Evolutionary conservation across 1,140 invertebrate genomes (phyloP), one percentile per base, ranked within the genome.

Genomic region (Temnothorax nylanderi): DNA sequence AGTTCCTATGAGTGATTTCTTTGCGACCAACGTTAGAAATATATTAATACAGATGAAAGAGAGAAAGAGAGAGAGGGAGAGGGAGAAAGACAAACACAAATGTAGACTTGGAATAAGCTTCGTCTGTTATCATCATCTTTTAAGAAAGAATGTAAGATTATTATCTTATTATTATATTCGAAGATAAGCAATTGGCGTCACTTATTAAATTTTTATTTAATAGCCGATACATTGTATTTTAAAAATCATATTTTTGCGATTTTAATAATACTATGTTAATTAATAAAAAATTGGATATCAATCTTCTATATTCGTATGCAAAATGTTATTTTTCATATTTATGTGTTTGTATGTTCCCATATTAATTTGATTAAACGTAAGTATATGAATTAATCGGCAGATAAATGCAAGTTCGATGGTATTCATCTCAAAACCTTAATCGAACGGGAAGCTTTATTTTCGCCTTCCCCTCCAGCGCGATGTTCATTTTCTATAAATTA

Each of bases 401-500:
- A 81, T 44, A 71, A 81, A 81, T 81, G 49, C 37, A 71, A 81
- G 49, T 44, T 71, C 65, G 65, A 44, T 6, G 34, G 11, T 21
- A 44, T 56, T 85, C 58, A 41, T 85, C 60, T 78, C 34, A 3
- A 16, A 21, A 32, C 49, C 49, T 81, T 81, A 81, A 81, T 81
- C 78, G 78, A 81, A 69, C 64, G 77, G 77, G 77, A 81, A 81
- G 49, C 65, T 81, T 72, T 81, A 81, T 81, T 81, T 81, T 81
- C 49, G 78, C 37, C 49, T 44, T 11, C 11, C 21, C 18, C 26
- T 26, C 26, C 26, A 26, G 26, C 21, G 21, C 74, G 10, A 76
- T 85, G 69, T 77, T 72, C 69, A 76, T 85, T 85, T 85, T 49
- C 72, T 41, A 85, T 85, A 76, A 85, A 85, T 81, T 81, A 81